Base-by-base conservation (phyloP, 2,888 invertebrate genomes). In the Halictus ligatus region DNA sequence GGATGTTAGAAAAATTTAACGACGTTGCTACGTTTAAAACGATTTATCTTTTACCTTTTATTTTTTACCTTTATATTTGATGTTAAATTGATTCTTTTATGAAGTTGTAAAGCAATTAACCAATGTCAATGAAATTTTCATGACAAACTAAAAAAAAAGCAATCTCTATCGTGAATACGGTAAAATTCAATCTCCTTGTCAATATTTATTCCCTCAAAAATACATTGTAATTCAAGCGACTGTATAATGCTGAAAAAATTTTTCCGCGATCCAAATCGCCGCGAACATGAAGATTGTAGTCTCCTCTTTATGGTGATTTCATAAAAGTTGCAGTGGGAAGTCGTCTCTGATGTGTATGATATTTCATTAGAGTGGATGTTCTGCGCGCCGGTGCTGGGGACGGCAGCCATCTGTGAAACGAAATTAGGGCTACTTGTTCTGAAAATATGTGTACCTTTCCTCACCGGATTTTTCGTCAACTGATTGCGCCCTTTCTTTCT, bases 391-490 rank as follows among this genome's bases (percentile, higher is more conserved):
- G 18, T 10, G 75, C n/a, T n/a, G 40, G 21, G 35, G 0, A 67
- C 21, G 35, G 21, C 35, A 40, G 35, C 35, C 64, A 67, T 35
- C 76, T 64, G 64, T 64, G 12, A 69, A 78, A 71, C 43, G n/a
- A 71, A 64, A 82, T 82, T 78, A 25, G 58, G 43, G 35, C 64
- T 48, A 46, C 64, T 76, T 60, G 76, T 18, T 35, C 48, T 25
- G 48, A 48, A 64, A 76, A 76, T 67, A 46, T 67, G 67, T 67
- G 46, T 29, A 76, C 64, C 71, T 43, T 48, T 46, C 48, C 64
- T 76, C 13, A n/a, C 21, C 29, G 48, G 74, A 74, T 35, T 74
- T 21, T 35, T 35, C 74, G 50, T 50, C 74, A 50, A 74, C 50
- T 74, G 74, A 74, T 74, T 74, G 74, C 74, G 3, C n/a, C 12